phyloP scores from a whole-genome alignment of 2,888 invertebrate species.

The Pristionchus entomophagus region DNA sequence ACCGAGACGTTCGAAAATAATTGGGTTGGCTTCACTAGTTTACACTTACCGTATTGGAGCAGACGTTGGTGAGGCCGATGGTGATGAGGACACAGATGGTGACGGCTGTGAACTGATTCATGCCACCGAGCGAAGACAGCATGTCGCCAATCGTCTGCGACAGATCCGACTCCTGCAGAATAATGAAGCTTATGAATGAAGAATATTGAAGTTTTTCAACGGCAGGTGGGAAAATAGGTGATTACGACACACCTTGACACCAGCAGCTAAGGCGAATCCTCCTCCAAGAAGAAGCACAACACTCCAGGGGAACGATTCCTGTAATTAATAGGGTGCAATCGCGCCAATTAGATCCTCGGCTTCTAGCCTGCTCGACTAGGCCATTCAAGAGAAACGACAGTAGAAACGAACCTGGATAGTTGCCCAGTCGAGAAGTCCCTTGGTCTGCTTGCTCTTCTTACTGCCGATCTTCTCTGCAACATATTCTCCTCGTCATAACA shows the following conservation, averaged over 20 bases:
- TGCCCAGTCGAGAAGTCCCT: slow-evolving; percentile 44
- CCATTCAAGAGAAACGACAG: slow-evolving; percentile 71
- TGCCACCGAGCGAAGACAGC: slow-evolving; percentile 82
- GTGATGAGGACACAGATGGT: slow-evolving; percentile 86
- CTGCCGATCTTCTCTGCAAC: not conserved
- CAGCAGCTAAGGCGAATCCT: slow-evolving; percentile 72
- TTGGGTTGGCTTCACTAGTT: no score
- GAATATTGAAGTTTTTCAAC: no score
- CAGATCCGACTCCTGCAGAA: slow-evolving; percentile 82
- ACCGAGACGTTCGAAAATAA: no score
- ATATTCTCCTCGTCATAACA: not conserved
- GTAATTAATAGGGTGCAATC: no score
- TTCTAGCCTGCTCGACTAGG: no score
- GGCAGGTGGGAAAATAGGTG: no score
- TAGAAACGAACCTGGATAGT: not conserved
- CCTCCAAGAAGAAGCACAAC: slow-evolving; percentile 71
- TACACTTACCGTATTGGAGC: slow-evolving; percentile 87
- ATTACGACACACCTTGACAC: slow-evolving; percentile 59
- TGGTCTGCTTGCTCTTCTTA: slow-evolving; percentile 39
- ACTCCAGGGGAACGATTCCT: slow-evolving; percentile 70
- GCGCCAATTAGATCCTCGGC: no score
- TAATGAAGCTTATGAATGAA: not conserved
- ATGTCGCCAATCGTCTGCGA: slow-evolving; percentile 85
- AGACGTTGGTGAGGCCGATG: slow-evolving; percentile 89
- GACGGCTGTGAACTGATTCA: slow-evolving; percentile 83